Base-by-base conservation (phyloP, 2,888 invertebrate species). In the Lordiphosa andalusiaca region DNA sequence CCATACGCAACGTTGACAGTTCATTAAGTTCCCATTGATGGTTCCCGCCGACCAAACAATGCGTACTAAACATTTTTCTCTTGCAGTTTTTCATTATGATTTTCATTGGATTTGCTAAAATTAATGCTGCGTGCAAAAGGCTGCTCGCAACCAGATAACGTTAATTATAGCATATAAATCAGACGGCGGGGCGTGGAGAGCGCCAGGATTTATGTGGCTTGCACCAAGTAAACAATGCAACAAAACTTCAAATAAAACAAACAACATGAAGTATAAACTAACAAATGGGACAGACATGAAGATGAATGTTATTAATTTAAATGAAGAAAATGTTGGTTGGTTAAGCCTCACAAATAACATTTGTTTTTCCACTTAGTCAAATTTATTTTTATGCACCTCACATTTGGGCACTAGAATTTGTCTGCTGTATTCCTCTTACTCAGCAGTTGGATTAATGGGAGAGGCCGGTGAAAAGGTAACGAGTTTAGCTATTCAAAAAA, bases 11-110 rank as follows among this genome's bases (percentile, higher is more conserved):
- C 55, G 65, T 66, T 78, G 78, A 80, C 83, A 80, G 76, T 67
- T 80, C 83, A 75, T 77, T 78, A 78, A 82, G 69, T 72, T 82
- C 62, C 51, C 69, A 68, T 72, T 69, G 68, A 68, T 67, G 66
- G 53, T 50, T 48, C 53, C 66, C 39, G 42, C 48, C 37, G 41
- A 16, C 44, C 47, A 44, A 57, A 46, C 49, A 41, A 35, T 50
- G 67, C 63, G 63, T 56, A 53, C 57, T 49, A 50, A 58, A 61
- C 25, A 25, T 41, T 23, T 23, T 23, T 44, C 46, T 25, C 40
- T 49, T 46, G 38, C 9, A 37, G 19, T 44, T 51, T 53, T 57
- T 46, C 44, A 53, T 59, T 62, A 46, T 41, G 39, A 44, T 57
- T 73, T 63, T 52, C 58, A 54, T 47, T 49, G 58, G 47, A 60